phyloP scores from a whole-genome alignment of 37 sponge, comb jelly and placozoan species.

The Agelas oroides region DNA sequence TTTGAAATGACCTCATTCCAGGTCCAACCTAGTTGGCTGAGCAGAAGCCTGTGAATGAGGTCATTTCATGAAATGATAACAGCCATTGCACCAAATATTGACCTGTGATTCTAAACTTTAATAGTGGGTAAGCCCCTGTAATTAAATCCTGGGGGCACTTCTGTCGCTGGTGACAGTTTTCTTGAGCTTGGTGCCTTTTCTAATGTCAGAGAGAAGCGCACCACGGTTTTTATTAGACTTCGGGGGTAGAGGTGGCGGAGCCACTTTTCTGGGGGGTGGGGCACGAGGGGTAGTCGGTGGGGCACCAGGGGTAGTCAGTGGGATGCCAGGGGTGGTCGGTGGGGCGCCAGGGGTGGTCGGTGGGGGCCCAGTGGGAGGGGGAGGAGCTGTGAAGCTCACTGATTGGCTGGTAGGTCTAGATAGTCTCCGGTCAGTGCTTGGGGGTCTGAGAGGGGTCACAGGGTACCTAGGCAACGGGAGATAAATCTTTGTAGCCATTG shows the following conservation, averaged over 20 bases:
- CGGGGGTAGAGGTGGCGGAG: constrained; percentile 6
- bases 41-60: no score
- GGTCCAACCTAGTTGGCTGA: no score
- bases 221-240: constrained; percentile 5
- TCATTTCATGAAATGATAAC: no score
- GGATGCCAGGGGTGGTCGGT: background rate
- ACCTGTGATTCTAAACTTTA: no score
- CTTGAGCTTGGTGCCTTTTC: constrained; percentile 41
- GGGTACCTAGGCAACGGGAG: background rate
- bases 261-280: background rate
- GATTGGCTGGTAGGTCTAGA: background rate
- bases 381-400: no score
- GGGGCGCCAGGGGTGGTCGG: background rate
- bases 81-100: no score
- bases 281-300: background rate
- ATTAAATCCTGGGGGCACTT: constrained; percentile 68
- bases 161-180: constrained; percentile 68
- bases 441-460: background rate
- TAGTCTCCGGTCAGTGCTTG: background rate
- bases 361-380: no score
- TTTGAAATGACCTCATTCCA: no score
- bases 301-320: background rate
- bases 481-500: no score
- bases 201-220: constrained; percentile 46
- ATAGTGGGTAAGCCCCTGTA: no score